Conservation (phyloP, 2,888 invertebrate species). For the Mystacides longicornis region DNA sequence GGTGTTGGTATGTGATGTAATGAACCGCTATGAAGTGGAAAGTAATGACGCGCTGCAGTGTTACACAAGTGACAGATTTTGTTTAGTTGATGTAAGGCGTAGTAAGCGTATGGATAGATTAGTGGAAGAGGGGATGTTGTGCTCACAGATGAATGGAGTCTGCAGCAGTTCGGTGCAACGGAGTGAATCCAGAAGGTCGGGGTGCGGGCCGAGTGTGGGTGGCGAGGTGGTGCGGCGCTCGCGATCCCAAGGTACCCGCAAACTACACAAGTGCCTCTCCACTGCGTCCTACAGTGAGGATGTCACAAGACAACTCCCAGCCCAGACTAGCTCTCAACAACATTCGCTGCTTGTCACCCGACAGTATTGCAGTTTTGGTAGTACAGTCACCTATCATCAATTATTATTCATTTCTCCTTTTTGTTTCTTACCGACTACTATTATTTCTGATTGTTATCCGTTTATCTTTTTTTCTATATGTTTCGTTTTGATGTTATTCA, state of each 20-base stretch:
- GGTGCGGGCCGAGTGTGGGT: constrained; percentile 29
- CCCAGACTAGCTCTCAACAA: constrained; percentile 47
- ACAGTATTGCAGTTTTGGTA: constrained; percentile 94
- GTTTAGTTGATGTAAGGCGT: background rate
- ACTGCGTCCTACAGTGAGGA: constrained; percentile 77
- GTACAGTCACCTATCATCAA: constrained; percentile 64
- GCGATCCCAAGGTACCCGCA: constrained; percentile 92
- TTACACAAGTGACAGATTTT: too few relatives aligned
- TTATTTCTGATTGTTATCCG: background rate
- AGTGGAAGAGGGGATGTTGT: constrained; percentile 17
- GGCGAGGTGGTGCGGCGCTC: constrained; percentile 66
- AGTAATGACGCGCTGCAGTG: too few relatives aligned
- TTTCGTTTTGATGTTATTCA: too few relatives aligned
- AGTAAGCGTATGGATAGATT: background rate
- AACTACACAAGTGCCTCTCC: constrained; percentile 87
- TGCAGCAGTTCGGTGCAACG: constrained; percentile 47
- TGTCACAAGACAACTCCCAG: constrained; percentile 46
- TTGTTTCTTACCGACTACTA: background rate
- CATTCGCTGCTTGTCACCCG: constrained; percentile 73
- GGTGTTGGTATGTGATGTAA: background rate
- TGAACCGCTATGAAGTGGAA: background rate
- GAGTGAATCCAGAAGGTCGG: constrained; percentile 30
- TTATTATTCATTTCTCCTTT: background rate
- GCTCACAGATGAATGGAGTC: constrained; percentile 70
- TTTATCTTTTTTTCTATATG: background rate